phyloP scores from a whole-genome alignment of 1,140 invertebrate genomes.

The Anagrus nilaparvatae region DNA sequence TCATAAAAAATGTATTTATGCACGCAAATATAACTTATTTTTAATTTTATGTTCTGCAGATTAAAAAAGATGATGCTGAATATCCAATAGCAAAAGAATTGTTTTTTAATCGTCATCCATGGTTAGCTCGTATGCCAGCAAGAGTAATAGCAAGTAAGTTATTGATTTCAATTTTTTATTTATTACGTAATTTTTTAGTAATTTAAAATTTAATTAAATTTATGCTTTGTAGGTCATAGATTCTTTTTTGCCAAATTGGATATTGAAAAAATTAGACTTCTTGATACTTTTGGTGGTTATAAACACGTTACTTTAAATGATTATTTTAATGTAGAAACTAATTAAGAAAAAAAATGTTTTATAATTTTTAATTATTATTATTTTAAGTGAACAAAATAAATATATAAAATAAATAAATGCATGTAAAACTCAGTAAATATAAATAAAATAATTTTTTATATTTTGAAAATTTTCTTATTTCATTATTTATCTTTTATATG shows the following conservation, averaged over 20 bases:
- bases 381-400: too few relatives aligned
- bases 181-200: background rate
- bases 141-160: too few relatives aligned
- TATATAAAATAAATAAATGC: too few relatives aligned
- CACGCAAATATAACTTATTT: background rate
- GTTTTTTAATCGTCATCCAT: slow-evolving; percentile 59
- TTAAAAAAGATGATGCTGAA: slow-evolving; percentile 46
- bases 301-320: slow-evolving; percentile 50
- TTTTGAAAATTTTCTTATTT: too few relatives aligned
- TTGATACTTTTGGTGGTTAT: slow-evolving; percentile 68
- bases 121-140: slow-evolving; percentile 49
- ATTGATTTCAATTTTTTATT: background rate
- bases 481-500: too few relatives aligned
- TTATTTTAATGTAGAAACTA: slow-evolving; percentile 42
- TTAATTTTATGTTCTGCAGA: slow-evolving; percentile 26
- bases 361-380: too few relatives aligned
- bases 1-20: too few relatives aligned
- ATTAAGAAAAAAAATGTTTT: too few relatives aligned
- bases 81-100: slow-evolving; percentile 48
- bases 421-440: too few relatives aligned
- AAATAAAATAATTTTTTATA: too few relatives aligned
- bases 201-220: slow-evolving; percentile 5
- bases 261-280: slow-evolving; percentile 55
- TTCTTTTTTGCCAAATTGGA: slow-evolving; percentile 66
- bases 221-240: slow-evolving; percentile 49